Evolutionary conservation across 2,888 invertebrate genomes (phyloP), one percentile per base, ranked within the genome.

Genomic region (Ormia ochracea): DNA sequence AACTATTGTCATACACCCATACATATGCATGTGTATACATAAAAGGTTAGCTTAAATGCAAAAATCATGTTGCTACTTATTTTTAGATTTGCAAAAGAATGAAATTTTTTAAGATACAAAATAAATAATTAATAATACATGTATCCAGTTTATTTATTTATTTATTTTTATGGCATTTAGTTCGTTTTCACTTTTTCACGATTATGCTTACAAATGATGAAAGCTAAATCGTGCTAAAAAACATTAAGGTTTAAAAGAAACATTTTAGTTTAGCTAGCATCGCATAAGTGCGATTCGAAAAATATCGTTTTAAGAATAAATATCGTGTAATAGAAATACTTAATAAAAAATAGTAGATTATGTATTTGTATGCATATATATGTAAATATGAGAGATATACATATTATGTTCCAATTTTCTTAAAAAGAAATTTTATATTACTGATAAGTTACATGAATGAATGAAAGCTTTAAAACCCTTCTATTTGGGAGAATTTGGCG

Each of bases 391-490:
- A 26, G 6, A n/a, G n/a, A 17, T 26, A 52, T 52, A 36, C 17
- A 28, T 21, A 43, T 23, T 31, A n/a, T 43, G 26, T 38, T 19
- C 9, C 3, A 56, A 23, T 45, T 72, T 59, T 54, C 33, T 76
- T 68, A 26, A 61, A 77, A 75, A 72, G 48, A 63, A 76, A 68
- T 68, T 10, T 56, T 68, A 21, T 56, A 61, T 26, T 52, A 66
- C 50, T 52, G 28, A 31, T 72, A 61, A 72, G 31, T 50, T 28
- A 45, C 63, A 54, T 43, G 17, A 59, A 54, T 43, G 17, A 59
- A 72, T 45, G 26, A 81, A 73, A 77, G 81, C 77, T 77, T 77
- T 73, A 76, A 81, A 26, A 38, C 43, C 2, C 26, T 38, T 28
- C 2, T 31, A 14, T 63, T 77, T 63, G 63, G 38, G 33, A 43